phyloP scores from a whole-genome alignment of 92 coral and sea anemone species.

The Epizoanthus ramosus region DNA sequence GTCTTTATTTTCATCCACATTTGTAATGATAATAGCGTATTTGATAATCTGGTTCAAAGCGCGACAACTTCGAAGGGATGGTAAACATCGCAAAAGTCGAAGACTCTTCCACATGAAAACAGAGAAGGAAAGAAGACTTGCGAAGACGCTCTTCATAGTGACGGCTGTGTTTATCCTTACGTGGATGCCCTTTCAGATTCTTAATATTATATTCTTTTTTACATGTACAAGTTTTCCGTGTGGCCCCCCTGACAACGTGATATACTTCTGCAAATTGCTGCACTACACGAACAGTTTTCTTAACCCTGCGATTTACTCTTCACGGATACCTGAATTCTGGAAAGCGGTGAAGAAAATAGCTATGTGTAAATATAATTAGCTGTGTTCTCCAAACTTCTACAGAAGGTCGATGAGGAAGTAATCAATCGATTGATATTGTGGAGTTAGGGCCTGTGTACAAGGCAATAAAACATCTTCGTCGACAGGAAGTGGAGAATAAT shows the following conservation, averaged over 20 bases:
- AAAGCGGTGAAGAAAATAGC: slow-evolving; percentile 50
- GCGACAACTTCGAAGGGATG: slow-evolving; percentile 27
- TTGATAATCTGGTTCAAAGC: slow-evolving; percentile 70
- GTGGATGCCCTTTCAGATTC: slow-evolving; percentile 86
- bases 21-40: slow-evolving; percentile 78
- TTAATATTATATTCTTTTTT: slow-evolving; percentile 71
- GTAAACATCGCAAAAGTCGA: slow-evolving; percentile 27
- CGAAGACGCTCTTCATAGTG: slow-evolving; percentile 78
- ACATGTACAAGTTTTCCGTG: slow-evolving; percentile 65
- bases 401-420: too few relatives aligned
- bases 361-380: not conserved
- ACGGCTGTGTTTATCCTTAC: slow-evolving; percentile 78
- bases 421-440: too few relatives aligned
- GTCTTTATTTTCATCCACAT: slow-evolving; percentile 68
- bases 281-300: slow-evolving; percentile 80
- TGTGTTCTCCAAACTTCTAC: too few relatives aligned
- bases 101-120: slow-evolving; percentile 25
- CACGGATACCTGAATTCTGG: slow-evolving; percentile 77
- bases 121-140: slow-evolving; percentile 76
- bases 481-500: too few relatives aligned
- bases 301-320: slow-evolving; percentile 83
- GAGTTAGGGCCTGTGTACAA: too few relatives aligned
- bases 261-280: slow-evolving; percentile 70
- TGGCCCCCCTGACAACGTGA: slow-evolving; percentile 59
- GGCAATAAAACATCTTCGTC: too few relatives aligned